Base-by-base conservation (phyloP, 2,797 vertebrate genomes). In the Ctenosaura bakeri region DNA sequence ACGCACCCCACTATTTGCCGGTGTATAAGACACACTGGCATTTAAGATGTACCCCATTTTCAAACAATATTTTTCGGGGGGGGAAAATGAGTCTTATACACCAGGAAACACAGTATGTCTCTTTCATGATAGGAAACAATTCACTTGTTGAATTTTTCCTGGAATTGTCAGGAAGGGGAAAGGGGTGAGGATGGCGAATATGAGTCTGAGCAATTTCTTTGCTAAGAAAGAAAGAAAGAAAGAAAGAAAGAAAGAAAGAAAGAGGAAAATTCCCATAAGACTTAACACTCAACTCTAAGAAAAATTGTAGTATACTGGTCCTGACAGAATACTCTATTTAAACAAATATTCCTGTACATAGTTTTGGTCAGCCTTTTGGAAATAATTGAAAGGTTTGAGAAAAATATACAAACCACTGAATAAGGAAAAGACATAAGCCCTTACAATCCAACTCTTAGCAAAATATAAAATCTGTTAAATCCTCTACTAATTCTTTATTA, bases 401-500 rank as follows among this genome's bases (percentile, higher is more conserved):
- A 38, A 83, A 81, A 81, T 46, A 13, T n/a, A 46, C 1, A 83
- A 88, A 38, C 46, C 24, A 46, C 20, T 84, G 56, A 54, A 77
- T 84, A 84, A 50, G 12, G 56, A 56, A n/a, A 12, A 46, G 2
- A 9, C 56, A 42, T 56, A 82, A 8, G 74, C 10, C 6, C 22
- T 56, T 59, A 83, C 50, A 18, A 14, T 56, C 18, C 62, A 64
- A 74, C n/a, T 32, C 29, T 42, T 73, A 3, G n/a, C 24, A 85
- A 42, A 64, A 26, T 46, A 32, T 82, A 94, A 80, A 54, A 73
- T 4, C 6, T n/a, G 82, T 92, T 62, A 85, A 81, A 10, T 1
- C 74, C 38, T 46, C 76, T 66, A 94, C 82, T 38, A 88, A 26
- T 71, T 88, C 13, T 56, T 81, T 81, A 50, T 66, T 13, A n/a